Conservation (phyloP, 1,140 invertebrate genomes). For the Bombus vancouverensis region DNA sequence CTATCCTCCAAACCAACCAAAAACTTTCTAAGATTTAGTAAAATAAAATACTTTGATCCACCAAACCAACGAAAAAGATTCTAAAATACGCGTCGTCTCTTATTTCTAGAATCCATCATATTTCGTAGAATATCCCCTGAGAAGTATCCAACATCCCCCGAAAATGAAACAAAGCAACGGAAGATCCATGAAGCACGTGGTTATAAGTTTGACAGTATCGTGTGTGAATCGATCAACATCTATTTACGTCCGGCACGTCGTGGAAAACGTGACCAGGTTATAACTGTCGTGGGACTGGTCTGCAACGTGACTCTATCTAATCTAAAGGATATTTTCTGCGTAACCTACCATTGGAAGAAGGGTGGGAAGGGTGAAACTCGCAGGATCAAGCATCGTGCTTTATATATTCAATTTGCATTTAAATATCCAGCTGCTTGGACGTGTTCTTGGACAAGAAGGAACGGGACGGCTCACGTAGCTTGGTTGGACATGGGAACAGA, state of each 20-base stretch:
- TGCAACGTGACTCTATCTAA: constrained; percentile 51
- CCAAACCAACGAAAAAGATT: too few species aligned
- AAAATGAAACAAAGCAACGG: too few species aligned
- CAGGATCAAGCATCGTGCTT: constrained; percentile 37
- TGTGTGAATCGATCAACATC: constrained; percentile 30
- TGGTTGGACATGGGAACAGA: not conserved
- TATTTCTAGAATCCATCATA: too few species aligned
- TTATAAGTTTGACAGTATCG: too few species aligned
- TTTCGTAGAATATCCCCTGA: too few species aligned
- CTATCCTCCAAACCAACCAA: too few species aligned
- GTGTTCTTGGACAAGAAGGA: constrained; percentile 15
- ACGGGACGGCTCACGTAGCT: constrained; percentile 6
- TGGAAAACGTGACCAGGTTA: constrained; percentile 22
- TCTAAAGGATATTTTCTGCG: constrained; percentile 51
- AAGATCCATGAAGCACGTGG: too few species aligned
- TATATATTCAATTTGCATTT: constrained; percentile 76
- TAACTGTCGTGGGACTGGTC: not conserved
- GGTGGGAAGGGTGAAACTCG: not conserved
- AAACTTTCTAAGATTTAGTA: too few species aligned
- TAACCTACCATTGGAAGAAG: not conserved
- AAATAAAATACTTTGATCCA: too few species aligned
- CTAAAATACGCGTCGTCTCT: too few species aligned
- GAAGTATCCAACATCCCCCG: too few species aligned
- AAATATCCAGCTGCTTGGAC: constrained; percentile 61
- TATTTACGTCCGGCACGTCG: constrained; percentile 24